A percentile compares a stretch with the other conserved stretches of the same genome.
phyloP scores from a whole-genome alignment of 2,113 vertebrate species.

The Trichechus manatus region DNA sequence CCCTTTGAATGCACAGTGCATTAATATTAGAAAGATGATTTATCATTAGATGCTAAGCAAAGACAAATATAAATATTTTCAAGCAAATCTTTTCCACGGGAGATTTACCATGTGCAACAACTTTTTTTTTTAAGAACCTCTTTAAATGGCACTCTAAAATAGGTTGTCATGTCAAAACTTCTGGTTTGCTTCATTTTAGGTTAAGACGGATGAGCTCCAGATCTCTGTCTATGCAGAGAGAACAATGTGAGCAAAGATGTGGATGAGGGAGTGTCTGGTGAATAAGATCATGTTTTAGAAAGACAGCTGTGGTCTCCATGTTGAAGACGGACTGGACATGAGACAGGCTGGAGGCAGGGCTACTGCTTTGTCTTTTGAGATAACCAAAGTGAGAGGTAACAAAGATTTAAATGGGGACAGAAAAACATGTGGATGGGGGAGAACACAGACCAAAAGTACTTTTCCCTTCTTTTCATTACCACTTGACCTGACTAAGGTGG shows the following conservation, averaged over 20 bases:
- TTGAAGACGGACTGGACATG: accelerated
- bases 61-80: constrained; percentile 54
- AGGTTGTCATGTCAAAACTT: background rate
- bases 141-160: background rate
- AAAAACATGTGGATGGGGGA: background rate
- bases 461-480: background rate
- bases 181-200: background rate
- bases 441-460: background rate
- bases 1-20: constrained; percentile 58
- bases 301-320: background rate
- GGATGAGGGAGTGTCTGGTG: background rate
- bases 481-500: background rate
- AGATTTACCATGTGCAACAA: background rate
- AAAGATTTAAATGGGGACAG: background rate
- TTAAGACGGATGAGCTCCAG: background rate
- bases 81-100: background rate
- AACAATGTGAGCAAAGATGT: background rate
- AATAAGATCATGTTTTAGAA: background rate
- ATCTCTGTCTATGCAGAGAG: background rate
- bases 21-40: constrained; percentile 62
- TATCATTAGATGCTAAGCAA: constrained; percentile 44
- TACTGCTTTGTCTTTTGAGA: background rate
- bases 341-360: background rate
- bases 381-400: background rate
- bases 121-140: background rate